Percentiles rank a stretch among this genome's conserved stretches.
phyloP scores from a whole-genome alignment of 2,888 invertebrate genomes.

The Eretmocerus hayati region DNA sequence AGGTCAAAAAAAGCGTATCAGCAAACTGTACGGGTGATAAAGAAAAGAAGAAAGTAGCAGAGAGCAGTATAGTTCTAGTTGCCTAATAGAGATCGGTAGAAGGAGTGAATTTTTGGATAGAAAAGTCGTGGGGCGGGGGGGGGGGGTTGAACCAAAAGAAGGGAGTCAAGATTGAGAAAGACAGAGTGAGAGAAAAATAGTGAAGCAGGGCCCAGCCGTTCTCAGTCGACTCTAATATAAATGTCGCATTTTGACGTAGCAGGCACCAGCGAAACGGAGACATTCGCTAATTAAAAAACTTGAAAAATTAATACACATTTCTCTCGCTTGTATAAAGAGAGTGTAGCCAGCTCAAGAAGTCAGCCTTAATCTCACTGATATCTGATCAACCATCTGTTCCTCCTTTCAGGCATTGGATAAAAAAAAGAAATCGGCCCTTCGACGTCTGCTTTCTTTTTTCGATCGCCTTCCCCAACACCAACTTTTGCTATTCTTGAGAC shows the following conservation, averaged over 20 bases:
- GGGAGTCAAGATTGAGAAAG: conserved; percentile 11
- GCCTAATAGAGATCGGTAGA: no score
- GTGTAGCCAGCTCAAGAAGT: conserved; percentile 28
- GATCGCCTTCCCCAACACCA: conserved; percentile 1
- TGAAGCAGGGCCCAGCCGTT: conserved; percentile 27
- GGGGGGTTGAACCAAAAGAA: background rate
- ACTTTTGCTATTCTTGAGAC: conserved; percentile 11
- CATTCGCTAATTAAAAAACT: conserved; percentile 49
- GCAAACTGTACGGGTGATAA: conserved; percentile 6
- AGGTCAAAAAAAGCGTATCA: conserved; percentile 2
- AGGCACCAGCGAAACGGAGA: conserved; percentile 42
- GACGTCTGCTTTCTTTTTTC: conserved; percentile 1
- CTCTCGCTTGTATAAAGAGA: no score
- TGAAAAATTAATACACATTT: conserved; percentile 49
- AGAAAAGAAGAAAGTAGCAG: conserved; percentile 13
- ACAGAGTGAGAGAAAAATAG: conserved; percentile 20
- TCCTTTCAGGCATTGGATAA: background rate
- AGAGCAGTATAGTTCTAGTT: conserved; percentile 3
- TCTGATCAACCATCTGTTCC: conserved; percentile 48
- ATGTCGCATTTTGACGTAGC: conserved; percentile 40
- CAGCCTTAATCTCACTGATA: conserved; percentile 45
- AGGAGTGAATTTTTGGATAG: no score
- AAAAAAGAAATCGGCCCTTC: background rate
- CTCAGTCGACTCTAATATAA: conserved; percentile 41
- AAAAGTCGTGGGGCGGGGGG: conserved; percentile 2